Base-by-base conservation (phyloP, 1,140 invertebrate genomes). In the Bombus waltoni region DNA sequence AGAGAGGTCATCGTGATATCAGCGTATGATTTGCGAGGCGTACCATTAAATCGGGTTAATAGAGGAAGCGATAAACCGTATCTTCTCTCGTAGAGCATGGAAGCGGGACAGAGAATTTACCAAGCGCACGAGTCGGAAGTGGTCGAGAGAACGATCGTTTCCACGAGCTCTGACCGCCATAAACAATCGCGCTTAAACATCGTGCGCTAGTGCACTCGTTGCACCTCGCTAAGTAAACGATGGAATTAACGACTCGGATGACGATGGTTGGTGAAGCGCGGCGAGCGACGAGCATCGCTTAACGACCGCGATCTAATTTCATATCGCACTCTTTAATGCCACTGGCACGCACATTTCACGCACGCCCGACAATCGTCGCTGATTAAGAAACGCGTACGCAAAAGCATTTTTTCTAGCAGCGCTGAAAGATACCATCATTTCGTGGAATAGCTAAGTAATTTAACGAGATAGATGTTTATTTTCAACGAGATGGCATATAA, bases 21-120 rank as follows among this genome's bases (percentile, higher is more conserved):
- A 32, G 44, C 25, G 62, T 18, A 66, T 70, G 81, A 83, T 68
- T 85, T 74, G 86, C 65, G 66, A 53, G 38, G 44, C 38, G 65
- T 22, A 32, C 65, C 68, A 28, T 88, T 85, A 88, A 86, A 88
- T 87, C 76, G 59, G 47, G 28, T 44, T 66, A 74, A 72, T 86
- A 85, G 74, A 81, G 71, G 66, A 86, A 86, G 42, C 68, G 83
- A 89, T 89, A 89, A 89, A 86, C 68, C 47, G 62, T 88, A 86
- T 89, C 78, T 81, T 15, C 77, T 42, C 35, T 35, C 53, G 9
- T 59, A 18, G 38, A 72, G 25, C 66, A 42, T 53, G 18, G 47
- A 22, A 28, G 40, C 73, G 57, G 65, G 40, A 57, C 42, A 62
- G 80, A 85, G 38, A 40, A 62, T 71, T 71, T 38, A 35, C 42